Base-by-base conservation (phyloP, 2,113 vertebrate genomes). In the Esox niger region DNA sequence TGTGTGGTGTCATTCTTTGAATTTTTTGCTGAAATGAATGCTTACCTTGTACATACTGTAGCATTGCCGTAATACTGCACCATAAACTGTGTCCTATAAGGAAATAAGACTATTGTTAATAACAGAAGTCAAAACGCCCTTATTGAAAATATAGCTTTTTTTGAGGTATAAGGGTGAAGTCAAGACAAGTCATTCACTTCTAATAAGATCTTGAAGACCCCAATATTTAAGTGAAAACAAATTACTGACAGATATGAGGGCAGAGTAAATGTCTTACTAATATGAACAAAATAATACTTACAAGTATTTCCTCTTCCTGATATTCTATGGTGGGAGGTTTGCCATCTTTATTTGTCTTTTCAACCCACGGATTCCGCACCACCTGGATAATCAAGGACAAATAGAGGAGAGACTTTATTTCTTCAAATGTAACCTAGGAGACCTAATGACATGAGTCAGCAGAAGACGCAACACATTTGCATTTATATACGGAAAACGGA, bases 41-140 rank as follows among this genome's bases (percentile, higher is more conserved):
- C 88, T 86, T 84, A 98, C 97, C 95, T 98, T 99, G 88, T 98
- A 99, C 97, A 99, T 99, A 80, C 93, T 94, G 88, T 99, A 99
- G 90, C 97, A 98, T 74, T 99, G 94, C 69, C 92, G 91, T 8
- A 99, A 88, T 23, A 99, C 96, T 0, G 96, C 95, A 10, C 94
- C 95, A 33, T 98, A 99, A 5, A 99, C 96, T n/a, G 97, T 97
- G 85, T 99, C 97, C 97, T 99, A 60, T 2, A 79, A n/a, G n/a
- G 54, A 64, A 26, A 10, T 20, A 76, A 70, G 20, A 74, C 9
- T 8, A 33, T n/a, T n/a, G n/a, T n/a, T n/a, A n/a, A n/a, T n/a
- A n/a, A n/a, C n/a, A n/a, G n/a, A n/a, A n/a, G n/a, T n/a, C n/a
- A n/a, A n/a, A n/a, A n/a, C n/a, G n/a, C n/a, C n/a, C n/a, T n/a